Evolutionary conservation across 1,140 invertebrate species (phyloP).

Genomic region (Coelopa frigida): DNA sequence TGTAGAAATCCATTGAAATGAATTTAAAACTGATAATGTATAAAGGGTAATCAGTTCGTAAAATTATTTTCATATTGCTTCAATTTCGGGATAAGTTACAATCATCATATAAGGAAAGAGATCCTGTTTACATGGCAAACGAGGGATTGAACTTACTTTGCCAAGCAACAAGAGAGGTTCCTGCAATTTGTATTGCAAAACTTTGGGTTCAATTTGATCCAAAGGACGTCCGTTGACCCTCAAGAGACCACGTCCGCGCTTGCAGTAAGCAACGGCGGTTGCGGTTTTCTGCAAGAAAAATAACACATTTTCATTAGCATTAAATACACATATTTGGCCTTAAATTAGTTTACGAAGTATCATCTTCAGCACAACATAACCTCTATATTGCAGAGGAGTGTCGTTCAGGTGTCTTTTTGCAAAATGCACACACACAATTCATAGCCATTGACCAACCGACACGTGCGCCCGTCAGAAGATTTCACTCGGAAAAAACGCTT

Average conservation of each 20-base stretch:
- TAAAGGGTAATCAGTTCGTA: slow-evolving; percentile 1
- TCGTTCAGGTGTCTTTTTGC: no score
- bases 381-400: no score
- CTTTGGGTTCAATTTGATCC: slow-evolving; percentile 88
- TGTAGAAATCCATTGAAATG: no score
- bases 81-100: slow-evolving; percentile 50
- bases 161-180: slow-evolving; percentile 95
- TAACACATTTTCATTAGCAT: no score
- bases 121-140: not conserved
- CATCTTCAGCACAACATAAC: no score
- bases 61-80: slow-evolving; percentile 37
- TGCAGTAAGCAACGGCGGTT: slow-evolving; percentile 97
- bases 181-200: slow-evolving; percentile 94
- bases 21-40: not conserved
- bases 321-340: slow-evolving; percentile 3
- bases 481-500: not conserved
- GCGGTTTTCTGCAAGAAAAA: slow-evolving; percentile 82
- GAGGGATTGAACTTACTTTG: slow-evolving; percentile 62
- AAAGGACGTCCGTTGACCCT: slow-evolving; percentile 95
- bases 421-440: no score
- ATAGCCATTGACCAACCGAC: not conserved
- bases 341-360: no score
- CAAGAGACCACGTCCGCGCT: slow-evolving; percentile 84
- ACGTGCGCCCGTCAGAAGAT: not conserved
- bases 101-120: slow-evolving; percentile 36